phyloP scores from a whole-genome alignment of 2,888 invertebrate species.

The Byasa hedistus region DNA sequence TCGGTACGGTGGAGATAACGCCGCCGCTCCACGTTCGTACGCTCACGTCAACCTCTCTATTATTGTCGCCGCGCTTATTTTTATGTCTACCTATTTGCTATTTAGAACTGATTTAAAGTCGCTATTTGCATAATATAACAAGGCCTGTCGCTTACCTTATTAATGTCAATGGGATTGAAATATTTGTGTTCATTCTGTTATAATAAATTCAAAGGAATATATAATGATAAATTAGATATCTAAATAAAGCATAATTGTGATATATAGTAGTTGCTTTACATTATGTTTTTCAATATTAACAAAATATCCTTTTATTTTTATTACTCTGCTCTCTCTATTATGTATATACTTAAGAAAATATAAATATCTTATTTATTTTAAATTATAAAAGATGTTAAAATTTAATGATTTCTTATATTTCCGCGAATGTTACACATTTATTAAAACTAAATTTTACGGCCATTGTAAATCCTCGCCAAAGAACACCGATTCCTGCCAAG shows the following conservation, averaged over 20 bases:
- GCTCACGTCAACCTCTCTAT: constrained; percentile 45
- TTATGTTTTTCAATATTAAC: no score
- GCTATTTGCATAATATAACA: constrained; percentile 68
- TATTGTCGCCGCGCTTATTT: constrained; percentile 58
- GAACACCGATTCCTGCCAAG: no score
- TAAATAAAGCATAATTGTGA: neutral
- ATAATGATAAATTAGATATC: neutral
- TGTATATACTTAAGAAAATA: no score
- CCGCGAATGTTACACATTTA: no score
- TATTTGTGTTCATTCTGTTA: neutral
- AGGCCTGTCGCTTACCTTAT: constrained; percentile 56
- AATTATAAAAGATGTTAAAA: no score
- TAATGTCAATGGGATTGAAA: constrained; percentile 50
- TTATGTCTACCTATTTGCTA: constrained; percentile 60
- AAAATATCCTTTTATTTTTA: no score
- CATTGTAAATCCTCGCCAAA: no score
- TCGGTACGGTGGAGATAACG: constrained; percentile 54
- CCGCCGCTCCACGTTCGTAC: constrained; percentile 41
- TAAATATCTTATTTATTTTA: no score
- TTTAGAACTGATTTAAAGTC: constrained; percentile 61
- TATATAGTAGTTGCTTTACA: no score
- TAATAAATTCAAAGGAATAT: neutral
- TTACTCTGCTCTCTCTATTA: no score
- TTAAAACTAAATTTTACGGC: no score
- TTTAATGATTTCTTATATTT: no score